phyloP scores from a whole-genome alignment of 2,797 vertebrate genomes.

The Phataginus tetradactyla region DNA sequence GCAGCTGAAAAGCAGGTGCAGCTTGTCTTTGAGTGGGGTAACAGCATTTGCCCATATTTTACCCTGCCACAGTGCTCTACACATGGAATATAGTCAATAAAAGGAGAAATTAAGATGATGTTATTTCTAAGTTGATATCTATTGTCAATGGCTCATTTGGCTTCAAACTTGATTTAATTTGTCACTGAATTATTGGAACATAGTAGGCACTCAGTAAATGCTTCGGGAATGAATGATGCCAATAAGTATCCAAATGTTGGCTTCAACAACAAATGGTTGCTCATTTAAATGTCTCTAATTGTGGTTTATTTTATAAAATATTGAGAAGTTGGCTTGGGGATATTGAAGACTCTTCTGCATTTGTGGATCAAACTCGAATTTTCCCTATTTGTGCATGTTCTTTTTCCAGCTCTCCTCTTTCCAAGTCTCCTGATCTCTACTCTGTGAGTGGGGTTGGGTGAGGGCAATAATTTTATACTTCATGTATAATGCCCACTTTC shows the following conservation, averaged over 20 bases:
- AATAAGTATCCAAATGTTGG: not conserved
- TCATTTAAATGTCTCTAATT: slow-evolving; percentile 51
- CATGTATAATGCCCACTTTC: not conserved
- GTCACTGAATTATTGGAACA: not conserved
- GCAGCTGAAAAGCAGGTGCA: not conserved
- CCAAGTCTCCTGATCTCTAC: not conserved
- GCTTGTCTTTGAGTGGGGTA: not conserved
- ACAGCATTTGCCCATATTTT: not conserved
- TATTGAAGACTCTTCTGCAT: not conserved
- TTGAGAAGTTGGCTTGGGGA: not conserved
- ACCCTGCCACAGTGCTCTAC: too few species aligned
- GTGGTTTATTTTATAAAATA: not conserved
- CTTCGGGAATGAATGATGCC: not conserved
- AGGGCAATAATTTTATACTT: not conserved
- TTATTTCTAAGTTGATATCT: slow-evolving; percentile 15
- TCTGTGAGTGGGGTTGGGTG: accelerated
- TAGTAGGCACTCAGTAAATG: not conserved
- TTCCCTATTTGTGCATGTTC: not conserved
- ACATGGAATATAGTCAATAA: not conserved
- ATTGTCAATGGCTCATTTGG: not conserved
- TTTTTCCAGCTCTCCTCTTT: not conserved
- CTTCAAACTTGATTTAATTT: not conserved
- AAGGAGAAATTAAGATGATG: not conserved
- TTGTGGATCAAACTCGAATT: not conserved
- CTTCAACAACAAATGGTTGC: not conserved